Conservation (phyloP, 2,797 vertebrate genomes). For the Knipowitschia caucasica region DNA sequence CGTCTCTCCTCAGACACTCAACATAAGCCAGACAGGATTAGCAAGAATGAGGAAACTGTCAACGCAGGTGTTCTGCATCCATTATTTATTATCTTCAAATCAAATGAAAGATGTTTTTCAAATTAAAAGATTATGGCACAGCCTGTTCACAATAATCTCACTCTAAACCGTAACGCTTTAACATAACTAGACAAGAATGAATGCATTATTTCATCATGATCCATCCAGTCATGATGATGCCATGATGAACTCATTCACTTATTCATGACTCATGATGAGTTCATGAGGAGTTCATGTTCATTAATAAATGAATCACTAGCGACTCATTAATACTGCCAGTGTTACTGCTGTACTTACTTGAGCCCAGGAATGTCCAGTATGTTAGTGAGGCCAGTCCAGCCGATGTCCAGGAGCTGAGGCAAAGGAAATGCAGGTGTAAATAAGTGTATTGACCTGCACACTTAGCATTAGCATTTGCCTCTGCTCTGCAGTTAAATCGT, state of each 20-base stretch:
- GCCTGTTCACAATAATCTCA: too few species aligned
- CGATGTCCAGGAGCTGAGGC: constrained; percentile 90
- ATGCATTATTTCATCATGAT: too few species aligned
- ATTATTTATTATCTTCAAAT: too few species aligned
- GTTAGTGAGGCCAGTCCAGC: constrained; percentile 97
- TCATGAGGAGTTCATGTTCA: too few species aligned
- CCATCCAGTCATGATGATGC: too few species aligned
- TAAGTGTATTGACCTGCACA: constrained; percentile 22
- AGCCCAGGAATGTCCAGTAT: constrained; percentile 96
- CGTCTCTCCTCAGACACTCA: not conserved
- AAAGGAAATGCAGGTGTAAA: constrained; percentile 23
- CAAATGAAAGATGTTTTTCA: not conserved
- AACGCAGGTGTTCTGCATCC: not conserved
- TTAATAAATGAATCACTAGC: too few species aligned
- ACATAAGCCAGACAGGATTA: constrained; percentile 4
- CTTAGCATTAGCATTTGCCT: constrained; percentile 25
- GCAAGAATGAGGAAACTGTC: constrained; percentile 14
- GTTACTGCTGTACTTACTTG: constrained; percentile 78
- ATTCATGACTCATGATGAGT: too few species aligned
- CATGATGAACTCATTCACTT: too few species aligned
- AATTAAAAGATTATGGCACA: not conserved
- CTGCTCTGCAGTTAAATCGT: constrained; percentile 13
- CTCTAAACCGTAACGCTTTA: too few species aligned
- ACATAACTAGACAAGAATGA: too few species aligned
- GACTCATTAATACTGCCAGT: too few species aligned